Conservation (phyloP, 2,113 vertebrate species). For the Dinomys branickii region DNA sequence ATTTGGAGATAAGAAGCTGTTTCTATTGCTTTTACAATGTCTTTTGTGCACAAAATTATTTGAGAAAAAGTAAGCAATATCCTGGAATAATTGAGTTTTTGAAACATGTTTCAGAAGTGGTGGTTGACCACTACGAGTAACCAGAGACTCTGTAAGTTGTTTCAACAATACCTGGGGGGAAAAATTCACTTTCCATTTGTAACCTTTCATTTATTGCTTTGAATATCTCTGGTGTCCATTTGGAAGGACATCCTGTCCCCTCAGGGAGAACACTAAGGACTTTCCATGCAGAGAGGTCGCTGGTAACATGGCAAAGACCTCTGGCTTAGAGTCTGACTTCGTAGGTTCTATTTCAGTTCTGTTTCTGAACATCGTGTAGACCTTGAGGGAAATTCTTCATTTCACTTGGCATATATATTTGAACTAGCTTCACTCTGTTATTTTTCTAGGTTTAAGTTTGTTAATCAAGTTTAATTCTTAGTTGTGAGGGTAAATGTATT, state of each 20-base stretch:
- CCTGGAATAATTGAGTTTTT: conserved; percentile 52
- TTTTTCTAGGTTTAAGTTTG: neutral
- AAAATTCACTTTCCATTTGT: conserved; percentile 45
- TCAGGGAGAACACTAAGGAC: neutral
- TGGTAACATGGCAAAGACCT: neutral
- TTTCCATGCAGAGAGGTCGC: neutral
- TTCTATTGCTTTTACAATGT: conserved; percentile 50
- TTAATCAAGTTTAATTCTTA: neutral
- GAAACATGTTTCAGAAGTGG: conserved; percentile 41
- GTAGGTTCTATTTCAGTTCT: neutral
- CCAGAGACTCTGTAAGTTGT: neutral
- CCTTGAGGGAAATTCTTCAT: neutral
- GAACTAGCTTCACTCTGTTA: neutral
- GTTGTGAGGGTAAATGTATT: neutral
- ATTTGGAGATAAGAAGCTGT: conserved; percentile 39
- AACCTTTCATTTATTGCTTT: conserved; percentile 48
- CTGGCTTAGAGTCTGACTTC: neutral
- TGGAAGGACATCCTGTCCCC: neutral
- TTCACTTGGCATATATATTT: neutral
- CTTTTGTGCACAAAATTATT: conserved; percentile 58
- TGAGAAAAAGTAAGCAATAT: conserved; percentile 55
- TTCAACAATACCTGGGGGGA: conserved; percentile 29
- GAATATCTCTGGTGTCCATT: neutral
- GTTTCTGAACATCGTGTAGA: neutral
- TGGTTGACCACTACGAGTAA: neutral